Conservation (phyloP, 1,140 invertebrate species). For the Heterodera carotae region DNA sequence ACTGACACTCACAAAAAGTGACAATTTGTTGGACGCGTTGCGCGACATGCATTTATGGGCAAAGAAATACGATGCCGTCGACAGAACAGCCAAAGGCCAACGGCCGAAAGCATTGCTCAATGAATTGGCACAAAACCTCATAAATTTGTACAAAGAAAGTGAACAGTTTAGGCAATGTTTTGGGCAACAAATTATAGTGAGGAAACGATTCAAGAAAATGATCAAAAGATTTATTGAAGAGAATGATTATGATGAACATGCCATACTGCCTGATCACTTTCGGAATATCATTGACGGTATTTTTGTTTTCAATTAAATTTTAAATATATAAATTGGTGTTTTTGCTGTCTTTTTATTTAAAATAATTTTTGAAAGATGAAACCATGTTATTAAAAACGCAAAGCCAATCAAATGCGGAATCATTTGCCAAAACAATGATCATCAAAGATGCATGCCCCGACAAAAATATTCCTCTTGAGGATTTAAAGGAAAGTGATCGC, state of each 20-base stretch:
- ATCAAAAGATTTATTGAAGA: not conserved
- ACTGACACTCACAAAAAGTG: too few relatives aligned
- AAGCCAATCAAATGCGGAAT: too few relatives aligned
- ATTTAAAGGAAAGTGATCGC: not conserved
- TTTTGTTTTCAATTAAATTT: too few relatives aligned
- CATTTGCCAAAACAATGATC: too few relatives aligned
- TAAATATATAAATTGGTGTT: too few relatives aligned
- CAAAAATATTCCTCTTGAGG: not conserved
- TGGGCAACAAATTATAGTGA: not conserved
- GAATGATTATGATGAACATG: not conserved
- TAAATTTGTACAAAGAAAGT: not conserved
- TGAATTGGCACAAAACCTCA: not conserved
- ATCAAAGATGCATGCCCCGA: not conserved
- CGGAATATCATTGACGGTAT: not conserved
- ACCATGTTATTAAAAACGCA: too few relatives aligned
- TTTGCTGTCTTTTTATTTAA: too few relatives aligned
- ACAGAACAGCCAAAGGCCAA: not conserved
- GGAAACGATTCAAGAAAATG: not conserved
- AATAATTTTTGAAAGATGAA: too few relatives aligned
- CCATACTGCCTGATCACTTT: not conserved
- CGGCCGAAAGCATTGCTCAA: not conserved
- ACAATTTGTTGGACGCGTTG: too few relatives aligned
- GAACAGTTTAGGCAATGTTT: not conserved
- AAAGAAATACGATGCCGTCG: not conserved
- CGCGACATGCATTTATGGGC: not conserved